Percentiles rank a stretch among this genome's conserved stretches.
Conservation (phyloP, 2,888 invertebrate genomes). For the Anaspis maculata region DNA sequence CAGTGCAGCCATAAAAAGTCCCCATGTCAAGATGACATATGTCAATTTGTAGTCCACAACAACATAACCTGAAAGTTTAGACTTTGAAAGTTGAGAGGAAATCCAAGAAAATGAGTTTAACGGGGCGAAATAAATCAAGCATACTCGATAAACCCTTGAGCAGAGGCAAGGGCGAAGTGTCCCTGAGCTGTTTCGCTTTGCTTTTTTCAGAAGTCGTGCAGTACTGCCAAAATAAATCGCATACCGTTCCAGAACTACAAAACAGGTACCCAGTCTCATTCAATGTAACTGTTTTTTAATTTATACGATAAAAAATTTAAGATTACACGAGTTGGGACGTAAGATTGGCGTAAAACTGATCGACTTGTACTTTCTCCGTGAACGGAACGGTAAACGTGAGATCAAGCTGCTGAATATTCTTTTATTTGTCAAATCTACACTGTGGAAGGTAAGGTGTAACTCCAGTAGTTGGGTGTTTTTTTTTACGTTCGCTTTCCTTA, state of each 20-base stretch:
- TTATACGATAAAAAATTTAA: conserved; percentile 43
- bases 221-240: conserved; percentile 94
- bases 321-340: conserved; percentile 88
- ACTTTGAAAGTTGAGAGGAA: background rate
- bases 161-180: conserved; percentile 88
- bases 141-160: conserved; percentile 87
- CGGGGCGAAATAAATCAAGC: conserved; percentile 57
- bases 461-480: conserved; percentile 11
- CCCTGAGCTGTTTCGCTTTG: conserved; percentile 85
- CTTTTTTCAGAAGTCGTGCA: conserved; percentile 97
- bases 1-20: too few relatives aligned
- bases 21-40: conserved; percentile 1
- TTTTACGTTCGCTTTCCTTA: conserved; percentile 37
- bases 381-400: conserved; percentile 89
- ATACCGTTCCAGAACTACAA: conserved; percentile 91
- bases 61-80: conserved; percentile 75
- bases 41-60: conserved; percentile 1
- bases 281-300: conserved; percentile 1
- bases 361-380: conserved; percentile 89
- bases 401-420: conserved; percentile 91
- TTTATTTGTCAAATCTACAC: conserved; percentile 87
- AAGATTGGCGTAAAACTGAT: conserved; percentile 91
- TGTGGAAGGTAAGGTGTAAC: conserved; percentile 75
- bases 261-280: conserved; percentile 58
- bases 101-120: conserved; percentile 34